Conservation (phyloP, 2,888 invertebrate genomes). For the Agelastica alni region DNA sequence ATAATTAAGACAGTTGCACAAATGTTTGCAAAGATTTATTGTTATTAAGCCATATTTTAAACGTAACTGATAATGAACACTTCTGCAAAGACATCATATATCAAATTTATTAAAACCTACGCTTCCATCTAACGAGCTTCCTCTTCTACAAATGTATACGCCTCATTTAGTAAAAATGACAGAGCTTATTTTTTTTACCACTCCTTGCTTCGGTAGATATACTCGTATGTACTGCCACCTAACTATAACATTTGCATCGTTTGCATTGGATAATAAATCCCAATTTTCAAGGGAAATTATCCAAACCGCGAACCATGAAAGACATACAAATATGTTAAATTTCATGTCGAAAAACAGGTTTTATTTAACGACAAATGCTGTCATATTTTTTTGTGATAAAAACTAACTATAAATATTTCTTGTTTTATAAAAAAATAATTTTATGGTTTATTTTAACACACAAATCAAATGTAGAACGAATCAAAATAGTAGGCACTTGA, state of each 20-base stretch:
- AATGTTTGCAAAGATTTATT: conserved; percentile 44
- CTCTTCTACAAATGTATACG: conserved; percentile 25
- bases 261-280: conserved; percentile 16
- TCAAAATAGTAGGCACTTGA: too few relatives aligned
- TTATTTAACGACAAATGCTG: too few relatives aligned
- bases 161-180: conserved; percentile 17
- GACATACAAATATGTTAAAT: background rate
- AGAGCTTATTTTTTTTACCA: conserved; percentile 16
- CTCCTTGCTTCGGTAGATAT: conserved; percentile 17
- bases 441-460: too few relatives aligned
- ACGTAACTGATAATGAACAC: conserved; percentile 44
- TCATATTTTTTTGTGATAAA: too few relatives aligned
- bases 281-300: conserved; percentile 21
- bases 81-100: conserved; percentile 38
- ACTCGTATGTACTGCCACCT: conserved; percentile 20
- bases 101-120: conserved; percentile 44
- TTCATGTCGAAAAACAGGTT: too few relatives aligned
- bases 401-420: too few relatives aligned
- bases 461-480: too few relatives aligned
- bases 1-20: conserved; percentile 41
- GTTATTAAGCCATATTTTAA: conserved; percentile 44
- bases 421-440: too few relatives aligned
- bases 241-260: conserved; percentile 21
- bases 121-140: conserved; percentile 37
- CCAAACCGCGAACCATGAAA: conserved; percentile 7